These are phyloP conservation scores for Sorex araneus DNA, from an alignment of 2,113 vertebrate genomes.

Conservation along the genomic window DNA sequence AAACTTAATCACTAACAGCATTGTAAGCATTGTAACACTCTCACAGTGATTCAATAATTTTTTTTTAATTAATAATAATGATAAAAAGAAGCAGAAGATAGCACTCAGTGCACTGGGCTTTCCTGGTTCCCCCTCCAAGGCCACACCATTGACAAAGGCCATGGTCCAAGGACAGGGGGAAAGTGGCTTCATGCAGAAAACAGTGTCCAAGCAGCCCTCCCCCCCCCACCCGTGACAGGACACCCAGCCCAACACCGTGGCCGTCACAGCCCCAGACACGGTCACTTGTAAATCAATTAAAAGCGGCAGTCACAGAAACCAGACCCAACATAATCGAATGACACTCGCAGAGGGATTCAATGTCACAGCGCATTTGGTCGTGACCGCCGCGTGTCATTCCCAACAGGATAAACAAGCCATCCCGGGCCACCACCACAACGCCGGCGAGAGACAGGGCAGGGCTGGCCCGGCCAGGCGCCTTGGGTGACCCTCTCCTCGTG, in stretches of 20 bases:
- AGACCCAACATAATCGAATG: slow-evolving; percentile 63
- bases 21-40: too few relatives aligned
- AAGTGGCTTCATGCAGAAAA: slow-evolving; percentile 33
- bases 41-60: too few relatives aligned
- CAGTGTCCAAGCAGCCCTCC: rapidly evolving
- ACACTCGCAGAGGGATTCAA: slow-evolving; percentile 71
- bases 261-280: neutral
- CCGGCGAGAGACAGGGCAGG: neutral
- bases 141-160: neutral
- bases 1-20: too few relatives aligned
- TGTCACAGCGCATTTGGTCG: slow-evolving; percentile 71
- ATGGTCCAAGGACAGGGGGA: slow-evolving; percentile 1
- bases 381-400: slow-evolving; percentile 13
- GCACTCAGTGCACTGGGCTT: neutral
- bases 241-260: neutral
- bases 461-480: neutral
- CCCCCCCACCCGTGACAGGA: neutral
- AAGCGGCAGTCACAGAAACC: slow-evolving; percentile 51
- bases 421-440: neutral
- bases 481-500: neutral
- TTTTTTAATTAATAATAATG: too few relatives aligned
- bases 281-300: slow-evolving; percentile 66
- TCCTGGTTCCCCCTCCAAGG: neutral
- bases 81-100: neutral
- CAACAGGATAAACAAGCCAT: slow-evolving; percentile 50